These are phyloP conservation scores for Crotalus tigris DNA, from an alignment of 2,113 vertebrate species.

Conservation along the genomic window DNA sequence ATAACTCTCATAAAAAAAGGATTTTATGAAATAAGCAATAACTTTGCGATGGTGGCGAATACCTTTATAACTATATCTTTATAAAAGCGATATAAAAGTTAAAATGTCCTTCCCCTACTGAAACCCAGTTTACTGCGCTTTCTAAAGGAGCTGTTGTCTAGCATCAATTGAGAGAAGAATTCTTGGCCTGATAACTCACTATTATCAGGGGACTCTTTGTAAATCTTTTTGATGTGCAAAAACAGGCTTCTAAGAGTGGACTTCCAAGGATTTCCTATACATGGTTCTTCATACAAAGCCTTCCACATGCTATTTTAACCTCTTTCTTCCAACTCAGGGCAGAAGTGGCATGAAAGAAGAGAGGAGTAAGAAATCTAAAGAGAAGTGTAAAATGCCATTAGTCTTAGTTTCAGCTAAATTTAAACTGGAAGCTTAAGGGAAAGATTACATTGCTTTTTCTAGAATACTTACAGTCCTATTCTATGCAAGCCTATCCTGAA, in stretches of 20 bases:
- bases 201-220: not conserved
- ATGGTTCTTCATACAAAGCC: slow-evolving; percentile 12
- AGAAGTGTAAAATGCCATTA: not conserved
- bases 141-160: not conserved
- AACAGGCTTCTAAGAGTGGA: not conserved
- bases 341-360: not conserved
- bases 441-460: not conserved
- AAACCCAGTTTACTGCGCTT: not conserved
- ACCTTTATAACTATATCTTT: not conserved
- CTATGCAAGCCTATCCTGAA: not conserved
- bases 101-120: not conserved
- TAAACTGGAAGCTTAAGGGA: not conserved
- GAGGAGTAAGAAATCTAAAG: not conserved
- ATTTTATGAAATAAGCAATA: not conserved
- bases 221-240: slow-evolving; percentile 6
- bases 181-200: not conserved
- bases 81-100: not conserved
- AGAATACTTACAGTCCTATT: not conserved
- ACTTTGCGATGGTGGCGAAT: not conserved
- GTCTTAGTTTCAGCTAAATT: not conserved
- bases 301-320: slow-evolving; percentile 3
- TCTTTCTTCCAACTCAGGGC: not conserved
- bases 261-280: not conserved
- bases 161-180: not conserved
- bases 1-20: not conserved